These are phyloP conservation scores for Drosophila albomicans DNA, from an alignment of 1,140 invertebrate genomes.

Conservation along the genomic window DNA sequence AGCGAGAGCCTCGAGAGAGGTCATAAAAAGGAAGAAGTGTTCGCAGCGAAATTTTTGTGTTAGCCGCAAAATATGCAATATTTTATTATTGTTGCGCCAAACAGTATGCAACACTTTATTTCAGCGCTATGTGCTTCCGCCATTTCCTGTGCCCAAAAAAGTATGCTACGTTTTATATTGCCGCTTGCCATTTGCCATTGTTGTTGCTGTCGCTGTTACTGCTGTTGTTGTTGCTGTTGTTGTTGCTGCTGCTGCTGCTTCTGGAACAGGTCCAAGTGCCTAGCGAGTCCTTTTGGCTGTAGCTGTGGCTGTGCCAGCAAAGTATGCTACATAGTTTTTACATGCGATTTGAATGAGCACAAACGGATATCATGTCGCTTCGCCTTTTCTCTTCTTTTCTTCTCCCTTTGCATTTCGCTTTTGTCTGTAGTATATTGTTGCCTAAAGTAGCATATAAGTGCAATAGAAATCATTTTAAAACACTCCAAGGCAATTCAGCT, in stretches of 20 bases:
- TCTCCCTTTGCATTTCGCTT: conserved; percentile 20
- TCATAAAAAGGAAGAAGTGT: conserved; percentile 31
- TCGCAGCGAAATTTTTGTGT: conserved; percentile 35
- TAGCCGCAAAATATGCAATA: conserved; percentile 74
- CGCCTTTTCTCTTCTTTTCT: too few relatives aligned
- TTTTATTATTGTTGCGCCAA: conserved; percentile 79
- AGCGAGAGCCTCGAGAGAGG: conserved; percentile 3
- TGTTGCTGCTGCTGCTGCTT: conserved; percentile 48
- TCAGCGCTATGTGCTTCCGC: conserved; percentile 68
- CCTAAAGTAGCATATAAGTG: conserved; percentile 66
- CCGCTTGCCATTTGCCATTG: conserved; percentile 29
- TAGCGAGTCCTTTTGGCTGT: conserved; percentile 31
- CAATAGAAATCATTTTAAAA: conserved; percentile 79
- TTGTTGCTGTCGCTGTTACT: conserved; percentile 25
- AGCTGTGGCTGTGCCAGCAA: conserved; percentile 62
- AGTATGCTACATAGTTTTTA: conserved; percentile 72
- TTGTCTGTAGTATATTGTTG: conserved; percentile 31
- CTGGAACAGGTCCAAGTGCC: conserved; percentile 68
- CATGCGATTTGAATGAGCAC: conserved; percentile 81
- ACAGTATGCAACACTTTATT: conserved; percentile 83
- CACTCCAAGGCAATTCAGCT: conserved; percentile 64
- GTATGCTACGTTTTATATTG: conserved; percentile 42
- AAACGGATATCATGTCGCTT: conserved; percentile 74
- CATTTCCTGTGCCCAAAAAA: conserved; percentile 25
- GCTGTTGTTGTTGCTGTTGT: conserved; percentile 30